Conservation (phyloP, 2,797 vertebrate genomes). For the Percopsis omiscomaycus region DNA sequence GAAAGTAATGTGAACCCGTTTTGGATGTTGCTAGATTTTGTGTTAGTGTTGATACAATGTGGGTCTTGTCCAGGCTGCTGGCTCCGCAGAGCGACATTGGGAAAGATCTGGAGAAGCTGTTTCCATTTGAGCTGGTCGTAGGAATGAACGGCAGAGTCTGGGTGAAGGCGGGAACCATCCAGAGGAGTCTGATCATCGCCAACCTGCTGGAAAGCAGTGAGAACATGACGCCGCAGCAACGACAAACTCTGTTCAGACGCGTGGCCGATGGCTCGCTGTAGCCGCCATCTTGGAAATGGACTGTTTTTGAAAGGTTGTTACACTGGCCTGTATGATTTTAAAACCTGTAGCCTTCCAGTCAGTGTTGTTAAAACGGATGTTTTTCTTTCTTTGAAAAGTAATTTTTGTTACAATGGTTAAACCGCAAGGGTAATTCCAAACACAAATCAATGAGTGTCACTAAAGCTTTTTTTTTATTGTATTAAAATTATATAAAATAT, state of each 20-base stretch:
- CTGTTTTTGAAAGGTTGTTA: background rate
- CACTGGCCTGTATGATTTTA: too few species aligned
- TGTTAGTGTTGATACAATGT: background rate
- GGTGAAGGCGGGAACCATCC: constrained; percentile 84
- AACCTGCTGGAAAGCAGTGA: constrained; percentile 92
- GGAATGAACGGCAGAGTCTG: constrained; percentile 94
- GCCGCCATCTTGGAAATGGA: background rate
- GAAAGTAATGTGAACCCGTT: too few species aligned
- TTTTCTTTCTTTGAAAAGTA: too few species aligned
- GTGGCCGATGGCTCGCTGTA: constrained; percentile 74
- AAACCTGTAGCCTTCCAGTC: too few species aligned
- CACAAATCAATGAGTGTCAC: too few species aligned
- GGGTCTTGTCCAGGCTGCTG: constrained; percentile 72
- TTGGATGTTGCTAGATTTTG: background rate
- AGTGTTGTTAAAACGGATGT: too few species aligned
- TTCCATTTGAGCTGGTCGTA: constrained; percentile 88
- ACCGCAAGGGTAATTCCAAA: too few species aligned
- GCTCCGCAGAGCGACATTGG: constrained; percentile 83
- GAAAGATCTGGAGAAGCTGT: constrained; percentile 86
- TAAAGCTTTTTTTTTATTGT: too few species aligned
- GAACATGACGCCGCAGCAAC: constrained; percentile 86
- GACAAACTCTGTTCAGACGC: constrained; percentile 81
- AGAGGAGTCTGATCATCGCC: constrained; percentile 88
- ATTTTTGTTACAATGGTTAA: too few species aligned
- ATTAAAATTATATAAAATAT: too few species aligned